These are phyloP conservation scores for Physella acuta DNA, from an alignment of 1,140 invertebrate species.

Conservation along the genomic window DNA sequence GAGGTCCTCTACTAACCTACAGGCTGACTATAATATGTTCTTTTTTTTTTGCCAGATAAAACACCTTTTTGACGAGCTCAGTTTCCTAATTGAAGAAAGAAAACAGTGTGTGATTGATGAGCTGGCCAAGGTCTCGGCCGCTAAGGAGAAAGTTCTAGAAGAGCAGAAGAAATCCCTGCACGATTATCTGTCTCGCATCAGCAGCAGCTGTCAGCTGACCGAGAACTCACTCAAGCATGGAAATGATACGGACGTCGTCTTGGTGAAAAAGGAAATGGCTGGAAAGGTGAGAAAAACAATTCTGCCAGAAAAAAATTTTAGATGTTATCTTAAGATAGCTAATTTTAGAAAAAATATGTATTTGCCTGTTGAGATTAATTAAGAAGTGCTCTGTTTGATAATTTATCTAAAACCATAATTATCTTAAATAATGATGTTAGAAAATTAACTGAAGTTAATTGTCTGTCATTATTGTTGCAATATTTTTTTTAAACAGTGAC, in stretches of 20 bases:
- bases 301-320: no score
- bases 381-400: background rate
- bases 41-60: constrained; percentile 43
- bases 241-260: constrained; percentile 63
- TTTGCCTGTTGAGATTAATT: no score
- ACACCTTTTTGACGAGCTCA: constrained; percentile 56
- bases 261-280: constrained; percentile 65
- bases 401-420: background rate
- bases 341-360: no score
- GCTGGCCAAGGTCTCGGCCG: constrained; percentile 55
- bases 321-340: no score
- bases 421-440: no score
- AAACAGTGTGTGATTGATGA: constrained; percentile 59
- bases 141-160: constrained; percentile 60
- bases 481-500: no score
- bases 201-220: constrained; percentile 61
- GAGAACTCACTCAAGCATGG: constrained; percentile 62
- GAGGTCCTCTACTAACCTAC: no score
- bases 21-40: no score
- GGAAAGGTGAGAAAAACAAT: constrained; percentile 47
- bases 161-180: constrained; percentile 60
- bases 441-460: no score
- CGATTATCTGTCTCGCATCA: constrained; percentile 59
- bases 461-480: no score
- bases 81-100: constrained; percentile 55